Evolutionary conservation across 1,140 invertebrate species (phyloP), one percentile per base, ranked within the genome.

Genomic region (Sweltsa coloradensis): DNA sequence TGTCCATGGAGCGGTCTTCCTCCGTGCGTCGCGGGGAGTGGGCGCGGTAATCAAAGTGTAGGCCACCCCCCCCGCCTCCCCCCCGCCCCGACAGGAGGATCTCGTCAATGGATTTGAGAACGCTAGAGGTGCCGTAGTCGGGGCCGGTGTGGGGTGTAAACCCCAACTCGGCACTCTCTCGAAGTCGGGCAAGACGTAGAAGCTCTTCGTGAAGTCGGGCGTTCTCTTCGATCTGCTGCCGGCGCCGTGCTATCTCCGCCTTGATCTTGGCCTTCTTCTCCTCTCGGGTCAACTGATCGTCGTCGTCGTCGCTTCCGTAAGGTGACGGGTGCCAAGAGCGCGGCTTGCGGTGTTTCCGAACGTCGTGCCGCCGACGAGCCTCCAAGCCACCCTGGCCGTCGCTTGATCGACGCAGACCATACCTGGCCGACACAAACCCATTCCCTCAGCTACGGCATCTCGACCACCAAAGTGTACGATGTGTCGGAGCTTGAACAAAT

Each of bases 251-350:
- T 46, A 80, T 80, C 60, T 81, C 78, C 9, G 73, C 72, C 57
- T 79, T 77, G 36, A 80, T 71, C 51, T 73, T 67, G 11, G 71
- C 68, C 51, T 76, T 75, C 55, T 76, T 77, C 53, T 78, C 72
- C 56, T 79, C 76, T 3, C 71, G 50, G 16, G 56, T 67, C 21
- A 70, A 50, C 39, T 67, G 54, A 41, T 69, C 63, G 48, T 73
- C 68, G 27, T 71, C 70, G 26, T 68, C 68, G 44, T 72, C 72
- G 41, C 67, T 68, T 18, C 65, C 68, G 50, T 73, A 73, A 4
- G 73, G 74, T 1, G 73, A 75, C 3, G 74, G 74, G 52, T 76
- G 71, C 73, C 73, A 76, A 6, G 73, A 76, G 16, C 72, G 65
- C 2, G 72, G 68, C 46, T 72, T 72, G 11, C 65, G 53, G 34